Evolutionary conservation across 2,888 invertebrate species (phyloP).

Genomic region (Mesorhabditis spiculigera): DNA sequence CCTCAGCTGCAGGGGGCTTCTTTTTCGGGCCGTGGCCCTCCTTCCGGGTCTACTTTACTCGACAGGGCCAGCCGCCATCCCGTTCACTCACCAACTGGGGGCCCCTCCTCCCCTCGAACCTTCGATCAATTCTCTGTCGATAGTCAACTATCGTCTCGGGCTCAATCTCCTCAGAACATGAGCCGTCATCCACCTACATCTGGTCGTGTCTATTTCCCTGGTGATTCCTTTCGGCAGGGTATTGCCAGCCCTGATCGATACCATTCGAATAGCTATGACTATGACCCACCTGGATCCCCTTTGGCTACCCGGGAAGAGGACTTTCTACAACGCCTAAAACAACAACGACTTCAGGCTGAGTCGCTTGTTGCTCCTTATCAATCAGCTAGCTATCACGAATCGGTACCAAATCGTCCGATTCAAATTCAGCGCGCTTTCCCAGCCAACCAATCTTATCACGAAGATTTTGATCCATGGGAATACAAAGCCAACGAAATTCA

Average conservation of each 20-base stretch:
- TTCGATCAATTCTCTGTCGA: neutral
- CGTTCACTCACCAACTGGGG: neutral
- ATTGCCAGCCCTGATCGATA: neutral
- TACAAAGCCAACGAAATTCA: neutral
- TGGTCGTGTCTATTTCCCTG: neutral
- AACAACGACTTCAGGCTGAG: slow-evolving; percentile 4
- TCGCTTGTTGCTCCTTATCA: neutral
- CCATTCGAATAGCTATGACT: neutral
- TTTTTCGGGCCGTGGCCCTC: neutral
- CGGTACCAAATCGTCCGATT: neutral
- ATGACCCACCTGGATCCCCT: neutral
- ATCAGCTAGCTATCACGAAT: neutral
- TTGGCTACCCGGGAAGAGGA: neutral
- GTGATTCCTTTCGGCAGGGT: neutral
- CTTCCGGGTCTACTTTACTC: neutral
- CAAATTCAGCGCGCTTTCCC: too few relatives aligned
- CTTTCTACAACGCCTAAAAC: neutral
- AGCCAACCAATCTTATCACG: neutral
- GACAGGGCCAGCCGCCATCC: slow-evolving; percentile 2
- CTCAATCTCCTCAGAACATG: neutral
- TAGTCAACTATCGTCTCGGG: slow-evolving; percentile 2
- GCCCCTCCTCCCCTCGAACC: neutral
- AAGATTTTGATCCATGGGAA: slow-evolving; percentile 4
- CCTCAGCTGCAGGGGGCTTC: neutral
- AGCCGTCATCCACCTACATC: neutral